Conservation (phyloP, 2,797 vertebrate genomes). For the Sitta carolinensis region DNA sequence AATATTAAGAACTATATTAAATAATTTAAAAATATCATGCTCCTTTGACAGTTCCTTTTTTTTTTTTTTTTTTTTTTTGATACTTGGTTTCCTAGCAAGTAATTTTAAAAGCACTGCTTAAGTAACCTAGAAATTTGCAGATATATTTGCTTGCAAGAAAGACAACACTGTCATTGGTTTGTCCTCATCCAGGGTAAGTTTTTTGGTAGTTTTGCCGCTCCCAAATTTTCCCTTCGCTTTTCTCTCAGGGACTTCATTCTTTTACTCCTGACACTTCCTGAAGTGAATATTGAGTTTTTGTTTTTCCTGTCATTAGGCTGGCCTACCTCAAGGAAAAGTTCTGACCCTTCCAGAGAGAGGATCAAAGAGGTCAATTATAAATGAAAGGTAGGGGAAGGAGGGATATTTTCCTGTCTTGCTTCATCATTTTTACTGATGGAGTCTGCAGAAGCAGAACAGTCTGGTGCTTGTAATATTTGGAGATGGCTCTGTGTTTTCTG, state of each 20-base stretch:
- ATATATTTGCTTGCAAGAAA: neutral
- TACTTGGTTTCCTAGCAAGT: neutral
- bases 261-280: neutral
- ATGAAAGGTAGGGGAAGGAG: slow-evolving; percentile 20
- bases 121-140: neutral
- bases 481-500: slow-evolving; percentile 50
- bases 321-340: slow-evolving; percentile 46
- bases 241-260: neutral
- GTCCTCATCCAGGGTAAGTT: neutral
- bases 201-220: neutral
- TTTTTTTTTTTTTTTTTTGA: neutral
- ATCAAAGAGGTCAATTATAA: slow-evolving; percentile 57
- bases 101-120: neutral
- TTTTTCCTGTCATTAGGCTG: slow-evolving; percentile 36
- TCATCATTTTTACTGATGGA: slow-evolving; percentile 42
- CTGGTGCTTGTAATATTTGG: slow-evolving; percentile 28
- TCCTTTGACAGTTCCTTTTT: neutral
- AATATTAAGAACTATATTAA: neutral
- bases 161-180: neutral
- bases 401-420: slow-evolving; percentile 43
- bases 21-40: neutral
- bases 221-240: neutral
- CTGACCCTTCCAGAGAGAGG: slow-evolving; percentile 38
- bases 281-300: slow-evolving; percentile 19
- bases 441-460: slow-evolving; percentile 55